Evolutionary conservation across 2,888 invertebrate genomes (phyloP).

Genomic region (Galerucella pusilla): DNA sequence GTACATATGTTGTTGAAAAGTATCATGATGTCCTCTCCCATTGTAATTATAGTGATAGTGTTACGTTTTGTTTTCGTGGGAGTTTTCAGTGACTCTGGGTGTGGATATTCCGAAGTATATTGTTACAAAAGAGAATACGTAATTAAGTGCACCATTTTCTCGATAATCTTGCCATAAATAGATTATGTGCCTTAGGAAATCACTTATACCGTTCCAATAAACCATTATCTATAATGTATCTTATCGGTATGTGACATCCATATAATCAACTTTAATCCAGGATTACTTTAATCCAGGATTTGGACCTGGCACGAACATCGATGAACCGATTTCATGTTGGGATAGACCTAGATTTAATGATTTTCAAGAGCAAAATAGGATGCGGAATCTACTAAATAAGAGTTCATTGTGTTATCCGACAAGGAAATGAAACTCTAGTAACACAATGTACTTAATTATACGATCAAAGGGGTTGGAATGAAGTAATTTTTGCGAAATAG

Average conservation of each 20-base stretch:
- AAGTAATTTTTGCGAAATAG: no score
- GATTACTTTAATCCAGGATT: constrained; percentile 12
- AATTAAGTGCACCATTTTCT: background rate
- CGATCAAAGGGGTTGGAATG: no score
- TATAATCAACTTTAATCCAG: constrained; percentile 9
- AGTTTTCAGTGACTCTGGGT: background rate
- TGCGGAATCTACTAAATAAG: no score
- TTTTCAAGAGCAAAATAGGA: background rate
- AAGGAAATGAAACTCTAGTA: no score
- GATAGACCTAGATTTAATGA: background rate
- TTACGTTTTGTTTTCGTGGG: no score
- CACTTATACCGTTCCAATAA: constrained; percentile 5
- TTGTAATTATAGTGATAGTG: no score
- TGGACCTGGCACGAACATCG: background rate
- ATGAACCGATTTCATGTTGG: background rate
- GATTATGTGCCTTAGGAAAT: constrained; percentile 5
- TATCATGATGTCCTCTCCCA: no score
- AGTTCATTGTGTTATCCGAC: no score
- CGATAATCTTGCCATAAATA: background rate
- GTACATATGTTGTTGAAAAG: no score
- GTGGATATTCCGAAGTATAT: background rate
- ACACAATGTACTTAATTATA: no score
- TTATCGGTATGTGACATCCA: constrained; percentile 3
- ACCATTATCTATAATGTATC: constrained; percentile 8
- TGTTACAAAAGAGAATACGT: background rate